Evolutionary conservation across 2,888 invertebrate genomes (phyloP), one percentile per base, ranked within the genome.

Genomic region (Pyrgus malvae): DNA sequence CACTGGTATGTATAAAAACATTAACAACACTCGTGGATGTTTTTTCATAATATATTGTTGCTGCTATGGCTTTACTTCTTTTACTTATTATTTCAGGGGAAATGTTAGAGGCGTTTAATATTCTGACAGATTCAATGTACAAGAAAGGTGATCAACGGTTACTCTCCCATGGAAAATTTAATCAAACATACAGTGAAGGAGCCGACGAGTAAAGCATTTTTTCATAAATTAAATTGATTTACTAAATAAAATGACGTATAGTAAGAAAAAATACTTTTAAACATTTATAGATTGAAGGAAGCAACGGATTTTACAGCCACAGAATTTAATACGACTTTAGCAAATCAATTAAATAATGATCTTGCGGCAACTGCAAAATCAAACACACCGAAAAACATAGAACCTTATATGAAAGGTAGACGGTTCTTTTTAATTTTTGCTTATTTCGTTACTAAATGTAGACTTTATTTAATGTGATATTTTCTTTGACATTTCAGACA

Each of bases 61-160:
- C n/a, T n/a, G n/a, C n/a, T n/a, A n/a, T n/a, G n/a, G n/a, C n/a
- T n/a, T n/a, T n/a, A n/a, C n/a, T n/a, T n/a, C n/a, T n/a, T n/a
- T n/a, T n/a, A n/a, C n/a, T n/a, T n/a, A n/a, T 33, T 25, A 38
- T 55, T 44, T 5, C 42, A 86, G 88, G 83, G 19, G 75, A 78
- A 38, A 84, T 81, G 83, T 57, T 72, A 31, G 76, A 80, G 59
- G 83, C 79, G 0, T 87, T 88, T 56, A 67, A 66, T 2, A 66
- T 81, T 44, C 62, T 87, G 49, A 81, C 76, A 0, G 69, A 72
- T 16, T 65, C 76, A 0, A 89, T 89, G 88, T 51, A 66, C 2
- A 70, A 73, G 16, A 85, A 79, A 58, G 83, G 77, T 6, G 57
- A 66, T 7, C 63, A 67, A 2, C 62, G 68, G 2, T 65, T 88